Conservation (phyloP, 1,140 invertebrate genomes). For the Cydia strobilella region DNA sequence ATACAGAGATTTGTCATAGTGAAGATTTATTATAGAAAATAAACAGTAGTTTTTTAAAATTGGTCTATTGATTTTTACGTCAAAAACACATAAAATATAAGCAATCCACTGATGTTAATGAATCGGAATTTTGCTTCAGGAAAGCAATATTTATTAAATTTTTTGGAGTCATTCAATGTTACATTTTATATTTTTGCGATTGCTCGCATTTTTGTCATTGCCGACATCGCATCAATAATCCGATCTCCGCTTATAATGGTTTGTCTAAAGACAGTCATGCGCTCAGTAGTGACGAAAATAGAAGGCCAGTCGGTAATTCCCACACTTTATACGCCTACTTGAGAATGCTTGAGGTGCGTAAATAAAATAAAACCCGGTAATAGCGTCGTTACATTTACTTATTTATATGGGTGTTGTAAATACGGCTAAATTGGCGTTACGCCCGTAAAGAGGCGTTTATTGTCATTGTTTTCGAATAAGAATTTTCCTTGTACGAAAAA, state of each 20-base stretch:
- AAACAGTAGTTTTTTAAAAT: too few species aligned
- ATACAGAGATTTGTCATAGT: too few species aligned
- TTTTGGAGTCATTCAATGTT: too few species aligned
- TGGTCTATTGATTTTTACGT: too few species aligned
- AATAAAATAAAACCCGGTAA: constrained; percentile 67
- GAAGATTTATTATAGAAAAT: too few species aligned
- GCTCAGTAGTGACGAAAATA: background rate
- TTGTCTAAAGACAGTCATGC: background rate
- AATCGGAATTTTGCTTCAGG: too few species aligned
- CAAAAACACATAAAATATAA: too few species aligned
- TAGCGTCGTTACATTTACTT: constrained; percentile 55
- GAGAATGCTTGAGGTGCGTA: constrained; percentile 58
- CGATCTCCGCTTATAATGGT: background rate
- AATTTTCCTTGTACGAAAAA: background rate
- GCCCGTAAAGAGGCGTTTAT: constrained; percentile 21
- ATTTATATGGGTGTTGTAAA: constrained; percentile 44
- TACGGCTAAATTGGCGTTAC: constrained; percentile 30
- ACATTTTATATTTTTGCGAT: too few species aligned
- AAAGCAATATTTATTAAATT: too few species aligned
- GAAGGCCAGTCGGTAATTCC: constrained; percentile 53
- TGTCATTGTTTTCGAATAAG: constrained; percentile 25
- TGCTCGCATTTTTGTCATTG: too few species aligned
- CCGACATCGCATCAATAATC: too few species aligned
- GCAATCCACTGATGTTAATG: too few species aligned
- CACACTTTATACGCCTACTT: constrained; percentile 65